A percentile compares a stretch with the other conserved stretches of the same genome.
phyloP scores from a whole-genome alignment of 2,113 vertebrate species.

The Nothoprocta pentlandii region DNA sequence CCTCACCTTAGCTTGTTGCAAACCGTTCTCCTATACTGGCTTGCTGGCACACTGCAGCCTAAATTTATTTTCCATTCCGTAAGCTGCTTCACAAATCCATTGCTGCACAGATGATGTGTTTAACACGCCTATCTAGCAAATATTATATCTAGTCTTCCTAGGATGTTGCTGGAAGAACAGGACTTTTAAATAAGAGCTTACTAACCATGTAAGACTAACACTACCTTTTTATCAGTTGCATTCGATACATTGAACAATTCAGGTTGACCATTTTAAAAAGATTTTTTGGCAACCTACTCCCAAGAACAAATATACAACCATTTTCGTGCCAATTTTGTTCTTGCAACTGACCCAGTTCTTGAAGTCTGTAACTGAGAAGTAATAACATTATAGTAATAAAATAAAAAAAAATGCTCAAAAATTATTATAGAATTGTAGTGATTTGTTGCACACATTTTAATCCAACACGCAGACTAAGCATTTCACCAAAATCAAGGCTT shows the following conservation, averaged over 20 bases:
- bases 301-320: conserved; percentile 60
- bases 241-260: conserved; percentile 20
- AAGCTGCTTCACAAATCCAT: conserved; percentile 43
- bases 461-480: conserved; percentile 72
- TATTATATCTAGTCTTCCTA: conserved; percentile 25
- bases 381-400: conserved; percentile 63
- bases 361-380: conserved; percentile 55
- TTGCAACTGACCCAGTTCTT: conserved; percentile 66
- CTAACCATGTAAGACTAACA: conserved; percentile 19
- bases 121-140: conserved; percentile 35
- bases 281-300: conserved; percentile 50
- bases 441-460: conserved; percentile 69
- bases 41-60: conserved; percentile 34
- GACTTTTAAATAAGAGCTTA: background rate
- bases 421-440: conserved; percentile 61
- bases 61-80: conserved; percentile 64
- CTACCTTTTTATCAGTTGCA: conserved; percentile 9
- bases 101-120: conserved; percentile 40
- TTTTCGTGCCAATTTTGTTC: conserved; percentile 58
- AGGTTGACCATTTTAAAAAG: conserved; percentile 29
- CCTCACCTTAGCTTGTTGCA: conserved; percentile 52
- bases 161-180: conserved; percentile 35
- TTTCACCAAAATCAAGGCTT: conserved; percentile 71
- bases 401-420: conserved; percentile 64
- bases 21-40: conserved; percentile 59